These are phyloP conservation scores for Steatornis caripensis DNA, from an alignment of 2,113 vertebrate species.

Conservation along the genomic window DNA sequence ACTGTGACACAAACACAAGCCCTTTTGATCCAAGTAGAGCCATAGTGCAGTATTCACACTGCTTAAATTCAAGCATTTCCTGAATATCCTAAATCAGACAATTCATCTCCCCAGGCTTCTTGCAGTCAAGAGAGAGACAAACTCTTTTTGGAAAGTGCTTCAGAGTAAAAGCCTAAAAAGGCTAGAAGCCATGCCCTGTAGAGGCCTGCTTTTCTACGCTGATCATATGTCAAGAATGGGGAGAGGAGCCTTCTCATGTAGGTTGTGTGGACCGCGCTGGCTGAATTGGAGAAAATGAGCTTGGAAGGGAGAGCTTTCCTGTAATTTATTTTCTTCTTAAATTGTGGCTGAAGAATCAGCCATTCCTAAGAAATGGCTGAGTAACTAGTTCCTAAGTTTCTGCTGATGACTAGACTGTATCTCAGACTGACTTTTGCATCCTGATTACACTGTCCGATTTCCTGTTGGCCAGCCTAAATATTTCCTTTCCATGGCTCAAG, in stretches of 20 bases:
- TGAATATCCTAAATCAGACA: background rate
- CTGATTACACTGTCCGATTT: background rate
- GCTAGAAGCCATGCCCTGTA: background rate
- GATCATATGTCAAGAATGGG: fast-evolving
- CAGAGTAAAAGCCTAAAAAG: background rate
- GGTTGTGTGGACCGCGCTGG: background rate
- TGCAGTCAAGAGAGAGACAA: background rate
- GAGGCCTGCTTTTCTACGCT: background rate
- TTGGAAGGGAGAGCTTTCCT: background rate
- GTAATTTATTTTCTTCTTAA: background rate
- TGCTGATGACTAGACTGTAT: background rate
- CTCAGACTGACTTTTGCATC: background rate
- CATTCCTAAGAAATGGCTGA: background rate
- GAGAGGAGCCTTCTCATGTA: background rate
- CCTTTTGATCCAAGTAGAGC: background rate
- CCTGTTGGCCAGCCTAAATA: background rate
- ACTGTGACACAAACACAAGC: background rate
- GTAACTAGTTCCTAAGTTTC: background rate
- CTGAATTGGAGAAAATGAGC: background rate
- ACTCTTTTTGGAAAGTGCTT: background rate
- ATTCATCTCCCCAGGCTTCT: background rate
- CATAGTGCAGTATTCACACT: fast-evolving
- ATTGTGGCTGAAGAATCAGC: background rate
- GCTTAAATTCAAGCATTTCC: background rate
- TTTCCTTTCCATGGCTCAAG: background rate